These are phyloP conservation scores for Lasioglossum oenotherae DNA, from an alignment of 2,888 invertebrate genomes.

Conservation along the genomic window DNA sequence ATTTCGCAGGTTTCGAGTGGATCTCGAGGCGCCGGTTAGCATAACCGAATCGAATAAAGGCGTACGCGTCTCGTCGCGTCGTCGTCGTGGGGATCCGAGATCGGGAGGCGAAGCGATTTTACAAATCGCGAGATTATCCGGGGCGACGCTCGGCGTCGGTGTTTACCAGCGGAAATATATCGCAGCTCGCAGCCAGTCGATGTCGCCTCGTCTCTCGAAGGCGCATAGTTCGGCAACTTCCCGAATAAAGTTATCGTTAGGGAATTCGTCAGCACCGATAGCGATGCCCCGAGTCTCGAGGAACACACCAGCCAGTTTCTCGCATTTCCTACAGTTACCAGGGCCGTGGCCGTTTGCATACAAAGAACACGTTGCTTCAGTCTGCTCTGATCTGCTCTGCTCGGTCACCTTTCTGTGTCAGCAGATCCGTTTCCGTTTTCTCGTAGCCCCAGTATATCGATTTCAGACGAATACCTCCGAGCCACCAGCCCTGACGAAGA, in stretches of 20 bases:
- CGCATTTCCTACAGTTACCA: slow-evolving; percentile 49
- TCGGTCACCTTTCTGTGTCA: slow-evolving; percentile 47
- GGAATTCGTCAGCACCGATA: slow-evolving; percentile 77
- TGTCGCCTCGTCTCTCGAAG: slow-evolving; percentile 32
- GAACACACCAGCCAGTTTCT: slow-evolving; percentile 57
- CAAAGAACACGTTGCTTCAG: slow-evolving; percentile 57
- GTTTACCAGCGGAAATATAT: slow-evolving; percentile 55
- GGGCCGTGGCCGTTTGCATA: slow-evolving; percentile 68
- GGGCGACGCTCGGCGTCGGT: slow-evolving; percentile 12
- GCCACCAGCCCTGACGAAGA: slow-evolving; percentile 6
- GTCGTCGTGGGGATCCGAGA: slow-evolving; percentile 39
- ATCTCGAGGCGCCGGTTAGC: slow-evolving; percentile 18
- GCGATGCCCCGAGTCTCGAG: slow-evolving; percentile 49
- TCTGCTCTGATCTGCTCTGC: slow-evolving; percentile 22
- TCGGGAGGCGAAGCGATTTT: slow-evolving; percentile 52
- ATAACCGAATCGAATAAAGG: slow-evolving; percentile 39
- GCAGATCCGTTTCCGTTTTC: slow-evolving; percentile 48
- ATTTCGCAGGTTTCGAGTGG: neutral
- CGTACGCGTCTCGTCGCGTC: slow-evolving; percentile 32
- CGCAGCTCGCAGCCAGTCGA: slow-evolving; percentile 17
- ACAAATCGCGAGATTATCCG: slow-evolving; percentile 60
- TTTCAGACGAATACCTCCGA: slow-evolving; percentile 27
- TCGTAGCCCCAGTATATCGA: slow-evolving; percentile 37
- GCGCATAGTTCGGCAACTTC: slow-evolving; percentile 36
- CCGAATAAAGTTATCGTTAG: slow-evolving; percentile 78